A percentile compares a stretch with the other conserved stretches of the same genome.
phyloP scores from a whole-genome alignment of 2,888 invertebrate species.

The Antheraea assamensis region DNA sequence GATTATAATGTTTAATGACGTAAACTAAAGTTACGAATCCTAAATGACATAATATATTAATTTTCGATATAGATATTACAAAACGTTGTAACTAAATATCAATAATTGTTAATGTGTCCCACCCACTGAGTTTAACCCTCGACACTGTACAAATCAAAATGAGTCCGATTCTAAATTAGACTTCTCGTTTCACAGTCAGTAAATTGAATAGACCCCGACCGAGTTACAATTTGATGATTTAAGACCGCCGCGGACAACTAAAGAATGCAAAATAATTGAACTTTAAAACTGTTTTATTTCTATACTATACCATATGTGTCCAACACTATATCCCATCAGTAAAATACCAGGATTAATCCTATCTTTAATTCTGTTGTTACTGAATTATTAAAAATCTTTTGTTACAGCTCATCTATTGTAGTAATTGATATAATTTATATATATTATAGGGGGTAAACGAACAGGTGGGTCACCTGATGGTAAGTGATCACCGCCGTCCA shows the following conservation, averaged over 20 bases:
- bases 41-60: background rate
- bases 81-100: too few species aligned
- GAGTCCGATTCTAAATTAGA: conserved; percentile 62
- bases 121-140: conserved; percentile 46
- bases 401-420: too few species aligned
- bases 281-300: background rate
- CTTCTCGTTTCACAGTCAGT: conserved; percentile 65
- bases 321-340: background rate
- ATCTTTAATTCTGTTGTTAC: background rate
- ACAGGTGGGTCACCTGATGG: too few species aligned
- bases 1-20: too few species aligned
- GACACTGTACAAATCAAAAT: conserved; percentile 39
- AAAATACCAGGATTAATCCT: background rate
- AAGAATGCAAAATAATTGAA: background rate
- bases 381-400: too few species aligned
- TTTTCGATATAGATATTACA: too few species aligned
- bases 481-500: too few species aligned
- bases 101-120: conserved; percentile 33
- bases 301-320: background rate
- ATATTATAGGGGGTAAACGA: too few species aligned
- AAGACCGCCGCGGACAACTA: conserved; percentile 32
- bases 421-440: too few species aligned
- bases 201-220: conserved; percentile 61
- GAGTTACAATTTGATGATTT: conserved; percentile 29
- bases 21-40: background rate